Evolutionary conservation across 2,797 vertebrate genomes (phyloP), one percentile per base, ranked within the genome.

Genomic region (Chaenodraco wilsoni): DNA sequence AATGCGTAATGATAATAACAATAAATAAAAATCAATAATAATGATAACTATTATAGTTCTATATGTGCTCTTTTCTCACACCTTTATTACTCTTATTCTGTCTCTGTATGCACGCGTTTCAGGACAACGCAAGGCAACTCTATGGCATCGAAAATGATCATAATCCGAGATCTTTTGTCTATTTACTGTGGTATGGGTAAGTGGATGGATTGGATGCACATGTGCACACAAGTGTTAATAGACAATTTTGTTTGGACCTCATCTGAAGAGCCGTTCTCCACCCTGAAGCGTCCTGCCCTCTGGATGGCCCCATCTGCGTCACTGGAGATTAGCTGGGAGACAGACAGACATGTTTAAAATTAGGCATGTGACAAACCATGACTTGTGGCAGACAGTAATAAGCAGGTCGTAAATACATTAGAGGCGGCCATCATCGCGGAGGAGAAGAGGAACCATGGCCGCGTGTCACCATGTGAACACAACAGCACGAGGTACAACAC

Each of bases 261-360:
- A 82, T 96, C 96, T 23, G 96, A 92, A 1, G 98, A 98, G 65
- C 98, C 97, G 0, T 99, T 99, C 93, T 99, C 98, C 93, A 99
- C 98, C 64, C 98, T 94, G 93, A 99, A 99, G 82, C 98, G 95
- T n/a, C 98, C 98, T 13, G 98, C 98, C 91, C 98, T 95, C 90
- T 99, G 98, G 89, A 99, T 99, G 81, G 98, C 98, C 90, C 98
- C 98, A 86, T 99, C 98, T 27, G 98, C 98, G 79, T 99, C 98
- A 66, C 98, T 99, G 91, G 97, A 98, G 88, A 99, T 99, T 87
- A 99, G 96, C 98, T 99, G 76, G 82, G 57, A 84, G 57, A 71
- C 37, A 69, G 59, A 41, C 69, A 76, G 76, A 87, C 71, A 84
- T 52, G 67, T 63, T 88, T 84, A 86, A 78, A 85, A 83, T 88